A percentile compares a stretch with the other conserved stretches of the same genome.
Evolutionary conservation across 2,888 invertebrate species (phyloP).

Genomic region (Pyrrhia umbra): DNA sequence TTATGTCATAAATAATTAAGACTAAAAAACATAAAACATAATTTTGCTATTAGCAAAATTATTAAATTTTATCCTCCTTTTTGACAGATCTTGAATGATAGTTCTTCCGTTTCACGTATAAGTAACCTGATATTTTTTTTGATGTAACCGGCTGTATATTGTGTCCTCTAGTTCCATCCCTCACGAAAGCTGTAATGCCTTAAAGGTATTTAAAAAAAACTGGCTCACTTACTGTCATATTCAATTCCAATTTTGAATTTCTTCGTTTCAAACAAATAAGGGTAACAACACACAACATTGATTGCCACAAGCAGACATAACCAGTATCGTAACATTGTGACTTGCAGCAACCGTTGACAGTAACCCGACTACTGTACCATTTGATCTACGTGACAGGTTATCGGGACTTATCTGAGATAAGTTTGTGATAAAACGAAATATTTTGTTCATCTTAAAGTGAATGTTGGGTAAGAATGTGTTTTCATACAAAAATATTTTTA

Average conservation of each 20-base stretch:
- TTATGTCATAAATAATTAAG: no score
- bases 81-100: no score
- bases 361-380: constrained; percentile 58
- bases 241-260: constrained; percentile 83
- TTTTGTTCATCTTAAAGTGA: constrained; percentile 48
- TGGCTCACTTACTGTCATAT: constrained; percentile 85
- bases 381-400: constrained; percentile 32
- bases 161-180: no score
- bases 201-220: no score
- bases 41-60: no score
- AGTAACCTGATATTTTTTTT: no score
- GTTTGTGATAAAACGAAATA: constrained; percentile 34
- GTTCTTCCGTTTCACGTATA: no score
- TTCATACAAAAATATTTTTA: neutral
- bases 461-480: constrained; percentile 8
- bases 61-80: no score
- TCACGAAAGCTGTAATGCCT: no score
- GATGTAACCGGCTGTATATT: no score
- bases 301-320: constrained; percentile 59
- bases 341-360: constrained; percentile 5
- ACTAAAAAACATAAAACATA: no score
- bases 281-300: constrained; percentile 62
- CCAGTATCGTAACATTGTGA: constrained; percentile 59
- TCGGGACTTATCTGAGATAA: constrained; percentile 51
- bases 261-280: constrained; percentile 72